Conservation (phyloP, 30 jellyfish, hydroid and myxozoan species). For the Mastigias papua region DNA sequence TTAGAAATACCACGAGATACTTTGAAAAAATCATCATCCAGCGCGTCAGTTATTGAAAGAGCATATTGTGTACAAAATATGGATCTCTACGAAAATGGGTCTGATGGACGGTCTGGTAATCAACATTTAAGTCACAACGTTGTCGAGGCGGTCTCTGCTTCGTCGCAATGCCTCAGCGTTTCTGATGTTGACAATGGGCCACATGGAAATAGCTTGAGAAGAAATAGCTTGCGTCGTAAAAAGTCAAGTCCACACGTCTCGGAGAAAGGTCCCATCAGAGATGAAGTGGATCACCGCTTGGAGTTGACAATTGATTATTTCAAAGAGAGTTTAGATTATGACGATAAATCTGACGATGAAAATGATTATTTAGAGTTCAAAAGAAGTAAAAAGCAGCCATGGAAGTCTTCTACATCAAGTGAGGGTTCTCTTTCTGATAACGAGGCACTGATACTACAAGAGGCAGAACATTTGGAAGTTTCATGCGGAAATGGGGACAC, state of each 20-base stretch:
- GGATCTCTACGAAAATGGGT: neutral
- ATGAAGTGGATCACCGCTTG: constrained; percentile 32
- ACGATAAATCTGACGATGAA: constrained; percentile 50
- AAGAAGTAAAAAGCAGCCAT: neutral
- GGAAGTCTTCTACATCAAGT: constrained; percentile 39
- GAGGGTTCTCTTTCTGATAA: constrained; percentile 19
- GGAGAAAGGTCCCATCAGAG: neutral
- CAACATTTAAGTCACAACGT: neutral
- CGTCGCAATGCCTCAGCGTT: neutral
- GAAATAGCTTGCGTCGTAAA: constrained; percentile 42
- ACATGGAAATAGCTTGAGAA: neutral
- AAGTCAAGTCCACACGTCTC: neutral
- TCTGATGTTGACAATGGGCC: neutral
- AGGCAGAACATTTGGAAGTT: neutral
- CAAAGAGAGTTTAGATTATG: constrained; percentile 69
- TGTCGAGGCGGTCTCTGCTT: neutral
- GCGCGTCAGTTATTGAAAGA: constrained; percentile 4
- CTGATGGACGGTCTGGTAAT: neutral
- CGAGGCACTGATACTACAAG: neutral
- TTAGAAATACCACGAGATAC: constrained; percentile 2
- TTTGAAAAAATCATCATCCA: neutral
- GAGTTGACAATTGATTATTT: constrained; percentile 85
- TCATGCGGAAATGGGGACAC: neutral
- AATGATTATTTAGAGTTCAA: constrained; percentile 50
- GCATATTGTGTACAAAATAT: neutral